Evolutionary conservation across 1,140 invertebrate genomes (phyloP), one percentile per base, ranked within the genome.

Genomic region (Epicauta chinensis): DNA sequence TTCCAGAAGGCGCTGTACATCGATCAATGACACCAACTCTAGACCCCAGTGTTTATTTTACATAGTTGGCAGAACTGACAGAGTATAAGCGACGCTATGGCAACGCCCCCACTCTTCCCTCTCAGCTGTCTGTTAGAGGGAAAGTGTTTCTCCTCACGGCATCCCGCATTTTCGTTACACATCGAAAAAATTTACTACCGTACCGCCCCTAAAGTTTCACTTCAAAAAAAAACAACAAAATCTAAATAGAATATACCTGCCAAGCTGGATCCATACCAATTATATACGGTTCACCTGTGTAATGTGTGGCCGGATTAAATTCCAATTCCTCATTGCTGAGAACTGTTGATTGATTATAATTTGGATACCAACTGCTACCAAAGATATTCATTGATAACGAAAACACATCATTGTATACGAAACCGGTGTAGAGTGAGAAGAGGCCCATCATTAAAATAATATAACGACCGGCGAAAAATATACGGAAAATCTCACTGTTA

Each of bases 361-460:
- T 73, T 1, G 75, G 62, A 2, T 31, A 48, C 93, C 93, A 98
- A 30, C 80, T 77, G 0, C 89, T 86, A 1, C 91, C 91, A 72
- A 98, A 98, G 1, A 98, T 77, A 61, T 98, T 98, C 63, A 97
- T 72, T 0, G 93, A 92, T 69, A 97, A 98, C 3, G 94, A 94
- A 73, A 98, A 98, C 5, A 95, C 74, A 67, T 99, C 97, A 71
- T 99, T 99, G 72, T 99, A 99, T 31, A 99, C 85, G n/a, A 98
- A 66, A 2, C 96, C 96, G 14, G 95, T 97, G 72, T 98, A 98
- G 47, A 98, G 88, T 0, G 94, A 97, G 71, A 99, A 99, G 0
- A 90, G 61, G 11, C 96, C 96, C 97, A 99, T 99, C 44, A 99
- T 74, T 13, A 98, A 75, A 39, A 99, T 93, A 57, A 99, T 96